Conservation (phyloP, 1,140 invertebrate species). For the Colletes gigas region DNA sequence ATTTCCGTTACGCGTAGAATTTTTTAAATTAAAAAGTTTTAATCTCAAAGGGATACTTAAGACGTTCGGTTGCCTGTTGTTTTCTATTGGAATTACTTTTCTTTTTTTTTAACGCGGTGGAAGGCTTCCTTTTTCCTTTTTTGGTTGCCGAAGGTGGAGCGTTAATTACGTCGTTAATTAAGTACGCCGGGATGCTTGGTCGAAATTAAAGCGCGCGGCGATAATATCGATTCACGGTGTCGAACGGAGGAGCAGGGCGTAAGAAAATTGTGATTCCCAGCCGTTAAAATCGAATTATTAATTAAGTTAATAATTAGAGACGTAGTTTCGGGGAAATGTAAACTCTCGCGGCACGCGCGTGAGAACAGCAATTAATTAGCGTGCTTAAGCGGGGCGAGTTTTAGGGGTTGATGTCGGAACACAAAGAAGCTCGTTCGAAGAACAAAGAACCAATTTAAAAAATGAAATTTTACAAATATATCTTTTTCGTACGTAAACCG, state of each 20-base stretch:
- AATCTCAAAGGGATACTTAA: no score
- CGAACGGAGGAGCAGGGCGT: not conserved
- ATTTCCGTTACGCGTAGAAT: no score
- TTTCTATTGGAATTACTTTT: no score
- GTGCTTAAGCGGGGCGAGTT: not conserved
- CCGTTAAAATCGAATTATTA: slow-evolving; percentile 36
- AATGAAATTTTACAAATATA: no score
- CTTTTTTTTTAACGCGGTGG: no score
- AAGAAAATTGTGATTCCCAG: slow-evolving; percentile 23
- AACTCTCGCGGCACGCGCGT: slow-evolving; percentile 8
- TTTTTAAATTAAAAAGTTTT: no score
- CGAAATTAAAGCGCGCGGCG: slow-evolving; percentile 3
- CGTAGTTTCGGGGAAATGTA: not conserved
- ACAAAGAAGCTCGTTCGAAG: no score
- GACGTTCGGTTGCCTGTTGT: no score
- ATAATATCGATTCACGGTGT: slow-evolving; percentile 9
- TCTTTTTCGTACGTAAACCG: no score
- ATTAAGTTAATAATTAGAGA: slow-evolving; percentile 33
- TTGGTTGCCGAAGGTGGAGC: not conserved
- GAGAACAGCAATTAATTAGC: slow-evolving; percentile 30
- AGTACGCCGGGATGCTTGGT: not conserved
- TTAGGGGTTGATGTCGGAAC: no score
- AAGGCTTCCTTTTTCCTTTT: not conserved
- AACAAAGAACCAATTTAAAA: no score
- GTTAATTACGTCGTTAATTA: slow-evolving; percentile 46